Base-by-base conservation (phyloP, 2,888 invertebrate species). In the Ophion costatus region DNA sequence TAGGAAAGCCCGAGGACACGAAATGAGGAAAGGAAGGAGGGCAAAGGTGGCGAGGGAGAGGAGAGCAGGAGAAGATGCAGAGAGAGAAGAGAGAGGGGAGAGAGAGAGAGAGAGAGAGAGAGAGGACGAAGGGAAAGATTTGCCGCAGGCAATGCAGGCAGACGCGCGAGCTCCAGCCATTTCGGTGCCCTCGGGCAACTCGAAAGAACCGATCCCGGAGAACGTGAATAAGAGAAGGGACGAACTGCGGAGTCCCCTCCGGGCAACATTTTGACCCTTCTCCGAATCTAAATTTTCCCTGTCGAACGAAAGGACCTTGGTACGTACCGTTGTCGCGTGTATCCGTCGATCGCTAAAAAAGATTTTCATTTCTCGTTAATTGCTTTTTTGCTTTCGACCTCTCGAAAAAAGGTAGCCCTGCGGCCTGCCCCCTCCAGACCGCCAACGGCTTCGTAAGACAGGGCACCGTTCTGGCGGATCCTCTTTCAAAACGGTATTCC, bases 121-220 rank as follows among this genome's bases (percentile, higher is more conserved):
- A 88, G 80, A 87, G 78, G 75, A 86, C 76, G 88, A 88, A 88
- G 87, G 82, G 87, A 79, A 85, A 63, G 86, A 77, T 70, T 88
- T 73, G 91, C 93, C 89, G 45, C 74, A 66, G 88, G 93, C 92
- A 88, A 82, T 92, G 92, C 91, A 91, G 92, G 91, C 92, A 90
- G 90, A 91, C 91, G 90, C 89, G 89, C 67, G 88, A 88, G 88
- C 87, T 88, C 88, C 88, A 89, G 88, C 89, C 90, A 91, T 92
- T 92, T 91, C 87, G 90, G 89, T 90, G 85, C 88, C 92, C 92
- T 85, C 87, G 82, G 90, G 90, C 88, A 11, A 86, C 89, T 88
- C 89, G 89, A 88, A 89, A 90, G 89, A 64, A 80, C 57, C 73
- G 88, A 89, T 89, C 80, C 80, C 74, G 82, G 66, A 69, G 79